A percentile compares a stretch with the other conserved stretches of the same genome.
Conservation (phyloP, 2,888 invertebrate genomes). For the Leptinotarsa rubiginosa region DNA sequence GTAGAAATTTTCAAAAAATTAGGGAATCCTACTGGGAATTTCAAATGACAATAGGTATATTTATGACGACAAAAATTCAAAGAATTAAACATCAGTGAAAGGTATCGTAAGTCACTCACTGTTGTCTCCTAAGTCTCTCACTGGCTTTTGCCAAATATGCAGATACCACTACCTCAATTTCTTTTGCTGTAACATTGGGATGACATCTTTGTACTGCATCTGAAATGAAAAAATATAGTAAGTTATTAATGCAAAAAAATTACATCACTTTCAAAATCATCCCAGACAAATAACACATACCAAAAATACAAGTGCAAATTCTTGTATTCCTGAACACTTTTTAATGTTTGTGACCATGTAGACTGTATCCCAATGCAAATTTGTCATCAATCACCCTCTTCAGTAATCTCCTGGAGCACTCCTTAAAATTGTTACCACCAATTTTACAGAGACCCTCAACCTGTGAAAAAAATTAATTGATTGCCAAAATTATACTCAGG, state of each 20-base stretch:
- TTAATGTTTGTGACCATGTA: not conserved
- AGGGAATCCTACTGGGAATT: not conserved
- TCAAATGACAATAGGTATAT: not conserved
- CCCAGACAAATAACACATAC: not conserved
- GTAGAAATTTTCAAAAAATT: not conserved
- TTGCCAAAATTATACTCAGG: not conserved
- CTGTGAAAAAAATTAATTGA: not conserved
- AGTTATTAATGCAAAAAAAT: not conserved
- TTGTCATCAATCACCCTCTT: not conserved
- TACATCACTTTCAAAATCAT: not conserved
- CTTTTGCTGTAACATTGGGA: not conserved
- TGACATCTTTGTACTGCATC: constrained; percentile 2
- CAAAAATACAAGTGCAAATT: not conserved
- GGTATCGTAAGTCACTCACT: not conserved
- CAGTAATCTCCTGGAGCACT: constrained; percentile 3
- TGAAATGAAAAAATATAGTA: not conserved
- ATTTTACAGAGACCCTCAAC: no score
- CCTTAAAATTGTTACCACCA: not conserved
- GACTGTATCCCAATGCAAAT: constrained; percentile 3
- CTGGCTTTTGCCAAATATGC: not conserved
- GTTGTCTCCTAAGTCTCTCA: not conserved
- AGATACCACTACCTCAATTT: not conserved
- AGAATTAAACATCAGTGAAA: not conserved
- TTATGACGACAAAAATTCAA: not conserved
- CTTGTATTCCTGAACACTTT: constrained; percentile 1